These are phyloP conservation scores for Melanerpes aurifrons DNA, from an alignment of 2,113 vertebrate species.

Conservation along the genomic window DNA sequence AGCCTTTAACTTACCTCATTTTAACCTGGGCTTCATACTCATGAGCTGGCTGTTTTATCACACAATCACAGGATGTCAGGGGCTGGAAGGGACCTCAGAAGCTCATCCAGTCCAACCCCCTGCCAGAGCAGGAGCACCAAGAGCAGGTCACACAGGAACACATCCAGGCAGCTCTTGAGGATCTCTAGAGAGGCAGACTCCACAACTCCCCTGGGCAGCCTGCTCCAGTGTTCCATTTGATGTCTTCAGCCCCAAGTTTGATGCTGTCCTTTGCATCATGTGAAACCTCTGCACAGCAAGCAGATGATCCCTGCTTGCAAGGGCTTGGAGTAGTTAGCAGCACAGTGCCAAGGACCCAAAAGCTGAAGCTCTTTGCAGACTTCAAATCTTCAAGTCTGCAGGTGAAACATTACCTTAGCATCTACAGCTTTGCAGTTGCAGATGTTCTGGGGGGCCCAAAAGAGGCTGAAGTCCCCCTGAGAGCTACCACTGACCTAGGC, in stretches of 20 bases:
- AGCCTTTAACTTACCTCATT: not conserved
- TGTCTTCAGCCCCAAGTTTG: fast-evolving
- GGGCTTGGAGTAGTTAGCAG: not conserved
- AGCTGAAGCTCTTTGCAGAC: not conserved
- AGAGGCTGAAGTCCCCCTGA: not conserved
- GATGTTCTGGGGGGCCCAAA: not conserved
- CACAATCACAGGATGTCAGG: too few relatives aligned
- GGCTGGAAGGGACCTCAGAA: too few relatives aligned
- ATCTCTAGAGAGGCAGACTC: too few relatives aligned
- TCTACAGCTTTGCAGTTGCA: not conserved
- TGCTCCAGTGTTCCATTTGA: not conserved
- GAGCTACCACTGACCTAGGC: not conserved
- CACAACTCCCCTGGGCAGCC: too few relatives aligned
- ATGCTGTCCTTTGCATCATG: not conserved
- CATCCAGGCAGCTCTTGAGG: too few relatives aligned
- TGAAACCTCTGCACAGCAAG: fast-evolving
- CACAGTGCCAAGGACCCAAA: not conserved
- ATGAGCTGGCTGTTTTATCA: not conserved
- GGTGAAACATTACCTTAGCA: not conserved
- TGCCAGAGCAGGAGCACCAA: too few relatives aligned
- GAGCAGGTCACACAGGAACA: too few relatives aligned
- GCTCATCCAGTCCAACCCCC: too few relatives aligned
- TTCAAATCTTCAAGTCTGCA: not conserved
- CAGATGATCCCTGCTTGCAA: not conserved
- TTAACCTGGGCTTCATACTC: not conserved